Conservation (phyloP, 2,113 vertebrate species). For the Indicator maculatus region DNA sequence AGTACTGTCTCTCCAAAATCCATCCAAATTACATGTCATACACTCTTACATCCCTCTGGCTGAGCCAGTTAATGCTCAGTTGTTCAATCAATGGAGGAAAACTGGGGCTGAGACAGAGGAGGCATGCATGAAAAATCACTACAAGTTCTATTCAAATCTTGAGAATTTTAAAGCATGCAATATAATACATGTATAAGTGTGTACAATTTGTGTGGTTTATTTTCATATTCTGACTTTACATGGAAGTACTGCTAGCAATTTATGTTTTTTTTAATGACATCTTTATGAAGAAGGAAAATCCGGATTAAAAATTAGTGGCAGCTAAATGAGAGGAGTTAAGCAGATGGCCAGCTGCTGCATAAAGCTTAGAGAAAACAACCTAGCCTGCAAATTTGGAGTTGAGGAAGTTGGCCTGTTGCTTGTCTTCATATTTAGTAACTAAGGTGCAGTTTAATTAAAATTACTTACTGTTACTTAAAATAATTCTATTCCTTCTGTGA, state of each 20-base stretch:
- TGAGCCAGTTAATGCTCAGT: not conserved
- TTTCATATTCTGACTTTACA: not conserved
- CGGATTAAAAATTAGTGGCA: not conserved
- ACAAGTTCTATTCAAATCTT: not conserved
- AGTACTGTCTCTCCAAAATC: not conserved
- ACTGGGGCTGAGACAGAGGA: not conserved
- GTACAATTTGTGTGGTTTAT: not conserved
- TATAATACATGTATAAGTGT: fast-evolving
- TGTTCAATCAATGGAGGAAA: not conserved
- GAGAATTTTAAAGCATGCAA: not conserved
- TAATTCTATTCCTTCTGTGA: not conserved
- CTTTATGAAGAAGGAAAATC: not conserved
- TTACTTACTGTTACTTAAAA: not conserved
- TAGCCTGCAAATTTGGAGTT: not conserved
- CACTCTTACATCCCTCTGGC: not conserved
- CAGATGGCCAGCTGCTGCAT: not conserved
- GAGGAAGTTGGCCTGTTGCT: not conserved
- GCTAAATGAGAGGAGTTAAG: not conserved
- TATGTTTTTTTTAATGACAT: not conserved
- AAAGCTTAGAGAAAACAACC: not conserved
- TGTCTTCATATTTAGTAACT: not conserved
- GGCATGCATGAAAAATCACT: not conserved
- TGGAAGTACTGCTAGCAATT: not conserved
- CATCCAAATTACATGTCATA: not conserved
- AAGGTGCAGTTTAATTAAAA: not conserved